phyloP scores from a whole-genome alignment of 2,888 invertebrate genomes.

The Drosophila mulleri region DNA sequence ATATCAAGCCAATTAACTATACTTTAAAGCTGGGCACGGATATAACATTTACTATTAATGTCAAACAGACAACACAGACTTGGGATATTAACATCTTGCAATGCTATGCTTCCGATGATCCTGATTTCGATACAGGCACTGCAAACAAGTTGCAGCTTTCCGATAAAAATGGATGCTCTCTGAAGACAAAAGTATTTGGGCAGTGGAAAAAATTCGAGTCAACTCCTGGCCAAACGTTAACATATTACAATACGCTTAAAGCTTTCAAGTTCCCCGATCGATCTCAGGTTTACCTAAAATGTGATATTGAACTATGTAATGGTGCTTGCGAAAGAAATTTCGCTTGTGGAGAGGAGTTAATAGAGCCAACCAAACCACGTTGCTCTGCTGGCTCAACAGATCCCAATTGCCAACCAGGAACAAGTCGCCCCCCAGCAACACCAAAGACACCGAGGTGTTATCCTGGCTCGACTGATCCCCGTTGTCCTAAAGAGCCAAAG shows the following conservation, averaged over 20 bases:
- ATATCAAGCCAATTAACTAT: constrained; percentile 87
- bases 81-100: constrained; percentile 90
- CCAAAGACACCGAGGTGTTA: constrained; percentile 40
- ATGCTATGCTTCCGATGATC: constrained; percentile 90
- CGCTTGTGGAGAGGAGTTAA: constrained; percentile 59
- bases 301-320: constrained; percentile 88
- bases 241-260: constrained; percentile 89
- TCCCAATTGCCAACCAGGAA: constrained; percentile 11
- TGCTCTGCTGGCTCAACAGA: constrained; percentile 73
- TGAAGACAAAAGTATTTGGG: constrained; percentile 88
- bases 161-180: constrained; percentile 89
- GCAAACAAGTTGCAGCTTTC: constrained; percentile 89
- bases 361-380: constrained; percentile 2
- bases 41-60: constrained; percentile 89
- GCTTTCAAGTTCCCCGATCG: constrained; percentile 91
- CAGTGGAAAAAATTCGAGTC: constrained; percentile 88
- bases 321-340: constrained; percentile 73
- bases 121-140: constrained; percentile 87
- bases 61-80: constrained; percentile 88
- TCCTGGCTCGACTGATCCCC: constrained; percentile 64
- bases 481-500: constrained; percentile 4
- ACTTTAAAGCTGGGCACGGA: constrained; percentile 89
- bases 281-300: constrained; percentile 90
- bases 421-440: background rate
- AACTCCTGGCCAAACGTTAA: constrained; percentile 87